Evolutionary conservation across 2,797 vertebrate genomes (phyloP), one percentile per base, ranked within the genome.

Genomic region (Lithobates pipiens): DNA sequence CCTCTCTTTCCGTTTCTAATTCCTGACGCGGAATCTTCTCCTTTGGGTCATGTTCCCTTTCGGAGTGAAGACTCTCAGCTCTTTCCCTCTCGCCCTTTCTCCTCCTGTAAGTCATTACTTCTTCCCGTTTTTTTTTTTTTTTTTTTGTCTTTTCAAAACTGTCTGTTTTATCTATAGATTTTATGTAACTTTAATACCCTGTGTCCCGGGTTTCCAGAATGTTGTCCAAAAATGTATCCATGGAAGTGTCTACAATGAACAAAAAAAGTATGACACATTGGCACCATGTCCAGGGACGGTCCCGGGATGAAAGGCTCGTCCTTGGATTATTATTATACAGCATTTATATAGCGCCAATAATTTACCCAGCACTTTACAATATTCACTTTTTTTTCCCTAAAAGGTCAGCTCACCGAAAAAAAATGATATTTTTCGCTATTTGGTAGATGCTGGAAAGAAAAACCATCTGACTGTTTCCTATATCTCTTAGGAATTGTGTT

Each of bases 1-100:
- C 89, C 90, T 90, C 89, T 89, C 90, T 91, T 90, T 92, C 92
- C 91, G 90, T 88, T 90, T 87, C 89, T 91, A 90, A 80, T 80
- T 39, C 71, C 71, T 57, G 57, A 21, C 50, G 70, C 39, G 57
- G 77, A 46, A 39, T 75, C 46, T 83, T 79, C 70, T 80, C 63
- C 11, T 76, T 67, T 68, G 65, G 73, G 68, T 29, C 77, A 25
- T 6, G 8, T 50, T 13, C 68, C 65, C 63, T 61, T 10, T 13
- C 42, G 74, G 73, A 25, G 63, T 44, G 44, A 70, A 29, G 72
- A 32, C 76, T 84, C 68, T 34, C 61, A 68, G 25, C 32, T 39
- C 39, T 85, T 42, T 73, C 50, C 42, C 69, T 78, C 25, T 46
- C 70, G 57, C 63, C 11, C 77, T 63, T 74, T 54, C 29, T 71